These are phyloP conservation scores for Dynastes grantii DNA, from an alignment of 2,888 invertebrate species.

Conservation along the genomic window DNA sequence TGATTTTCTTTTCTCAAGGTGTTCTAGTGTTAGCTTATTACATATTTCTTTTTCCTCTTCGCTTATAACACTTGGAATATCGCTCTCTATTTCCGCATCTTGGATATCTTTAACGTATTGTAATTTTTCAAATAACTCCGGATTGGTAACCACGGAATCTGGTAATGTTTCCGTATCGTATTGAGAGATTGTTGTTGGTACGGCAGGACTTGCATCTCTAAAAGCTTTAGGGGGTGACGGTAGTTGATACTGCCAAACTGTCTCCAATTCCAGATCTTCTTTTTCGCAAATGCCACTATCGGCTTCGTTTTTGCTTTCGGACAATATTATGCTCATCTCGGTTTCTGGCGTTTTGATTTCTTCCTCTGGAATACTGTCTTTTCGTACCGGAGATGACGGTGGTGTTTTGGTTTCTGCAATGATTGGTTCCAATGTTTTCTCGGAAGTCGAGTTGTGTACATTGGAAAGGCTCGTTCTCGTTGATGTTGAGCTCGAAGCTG, in stretches of 20 bases:
- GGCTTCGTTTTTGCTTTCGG: constrained; percentile 48
- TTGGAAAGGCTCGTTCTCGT: constrained; percentile 44
- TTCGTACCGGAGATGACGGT: constrained; percentile 2
- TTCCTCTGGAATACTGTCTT: background rate
- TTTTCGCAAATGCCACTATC: constrained; percentile 56
- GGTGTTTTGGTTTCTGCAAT: background rate
- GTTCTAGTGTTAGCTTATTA: constrained; percentile 68
- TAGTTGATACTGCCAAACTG: constrained; percentile 74
- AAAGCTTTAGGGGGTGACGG: constrained; percentile 77
- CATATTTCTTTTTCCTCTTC: constrained; percentile 62
- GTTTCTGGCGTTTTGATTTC: constrained; percentile 14
- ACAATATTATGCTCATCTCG: constrained; percentile 24
- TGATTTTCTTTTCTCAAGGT: constrained; percentile 68
- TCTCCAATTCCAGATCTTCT: constrained; percentile 60
- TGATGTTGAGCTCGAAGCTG: constrained; percentile 39
- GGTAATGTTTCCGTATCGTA: constrained; percentile 60
- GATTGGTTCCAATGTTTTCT: constrained; percentile 1
- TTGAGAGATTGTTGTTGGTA: constrained; percentile 57
- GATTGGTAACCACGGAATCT: constrained; percentile 68
- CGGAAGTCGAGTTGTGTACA: constrained; percentile 6
- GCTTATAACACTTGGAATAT: constrained; percentile 58
- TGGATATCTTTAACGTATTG: constrained; percentile 63
- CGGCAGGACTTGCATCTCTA: constrained; percentile 69
- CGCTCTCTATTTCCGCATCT: constrained; percentile 58
- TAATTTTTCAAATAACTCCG: constrained; percentile 68